Evolutionary conservation across 2,797 vertebrate genomes (phyloP).

Genomic region (Lepilemur ruficaudatus): DNA sequence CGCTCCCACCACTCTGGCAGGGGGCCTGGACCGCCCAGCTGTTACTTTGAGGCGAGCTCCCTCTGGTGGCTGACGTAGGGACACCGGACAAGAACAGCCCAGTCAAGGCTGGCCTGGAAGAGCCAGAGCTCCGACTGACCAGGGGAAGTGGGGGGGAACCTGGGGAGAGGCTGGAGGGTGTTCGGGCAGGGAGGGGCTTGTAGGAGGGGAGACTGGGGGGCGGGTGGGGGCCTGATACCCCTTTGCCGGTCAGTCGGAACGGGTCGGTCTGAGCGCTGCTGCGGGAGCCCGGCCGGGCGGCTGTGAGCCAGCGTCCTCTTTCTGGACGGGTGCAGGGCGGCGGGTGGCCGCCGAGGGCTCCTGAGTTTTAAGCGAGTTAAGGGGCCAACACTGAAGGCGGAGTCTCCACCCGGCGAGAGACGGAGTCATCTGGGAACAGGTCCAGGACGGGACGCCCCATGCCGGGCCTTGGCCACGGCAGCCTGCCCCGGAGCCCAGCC

Average conservation of each 20-base stretch:
- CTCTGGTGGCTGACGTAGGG: conserved; percentile 10
- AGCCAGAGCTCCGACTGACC: not conserved
- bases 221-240: conserved; percentile 3
- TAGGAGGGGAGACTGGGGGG: not conserved
- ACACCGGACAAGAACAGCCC: not conserved
- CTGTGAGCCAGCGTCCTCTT: not conserved
- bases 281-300: not conserved
- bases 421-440: not conserved
- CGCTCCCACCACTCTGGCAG: no score
- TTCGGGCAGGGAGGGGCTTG: no score
- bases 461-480: not conserved
- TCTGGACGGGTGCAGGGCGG: conserved; percentile 14
- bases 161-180: no score
- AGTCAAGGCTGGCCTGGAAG: not conserved
- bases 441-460: not conserved
- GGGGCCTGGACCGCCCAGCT: not conserved
- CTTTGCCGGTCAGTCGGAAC: not conserved
- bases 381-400: not conserved
- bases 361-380: conserved; percentile 37
- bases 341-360: not conserved
- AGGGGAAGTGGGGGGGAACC: no score
- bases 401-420: not conserved
- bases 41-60: not conserved
- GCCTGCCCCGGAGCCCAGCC: not conserved
- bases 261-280: not conserved